Evolutionary conservation across 37 sponge, comb jelly and placozoan species (phyloP).

Genomic region (Halisarca cf. caerulea): DNA sequence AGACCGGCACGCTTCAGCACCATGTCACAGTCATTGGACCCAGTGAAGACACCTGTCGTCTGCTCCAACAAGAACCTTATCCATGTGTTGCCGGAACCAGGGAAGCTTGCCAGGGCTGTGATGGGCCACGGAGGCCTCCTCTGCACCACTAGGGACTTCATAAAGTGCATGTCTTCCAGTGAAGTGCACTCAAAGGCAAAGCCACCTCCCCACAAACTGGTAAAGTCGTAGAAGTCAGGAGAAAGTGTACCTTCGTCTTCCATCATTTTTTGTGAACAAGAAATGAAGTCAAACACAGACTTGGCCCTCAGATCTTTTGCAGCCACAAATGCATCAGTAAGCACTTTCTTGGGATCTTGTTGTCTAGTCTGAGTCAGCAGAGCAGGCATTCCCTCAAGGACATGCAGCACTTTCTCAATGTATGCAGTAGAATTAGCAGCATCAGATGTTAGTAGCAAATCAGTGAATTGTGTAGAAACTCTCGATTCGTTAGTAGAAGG

Average conservation of each 20-base stretch:
- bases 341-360: too few species aligned
- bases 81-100: conserved; percentile 48
- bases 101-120: conserved; percentile 46
- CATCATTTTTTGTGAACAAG: neutral
- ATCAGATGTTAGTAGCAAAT: too few species aligned
- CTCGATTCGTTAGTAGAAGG: too few species aligned
- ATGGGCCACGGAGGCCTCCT: neutral
- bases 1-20: conserved; percentile 9
- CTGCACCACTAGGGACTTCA: neutral
- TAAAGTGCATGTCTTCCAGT: conserved; percentile 8
- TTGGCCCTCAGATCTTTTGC: neutral
- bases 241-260: neutral
- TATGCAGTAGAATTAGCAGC: too few species aligned
- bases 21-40: conserved; percentile 32
- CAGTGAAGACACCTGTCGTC: conserved; percentile 35
- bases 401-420: too few species aligned
- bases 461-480: too few species aligned
- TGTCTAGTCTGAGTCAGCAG: too few species aligned
- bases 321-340: too few species aligned
- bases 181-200: conserved; percentile 1
- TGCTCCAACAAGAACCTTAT: conserved; percentile 37
- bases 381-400: too few species aligned
- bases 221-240: conserved; percentile 1
- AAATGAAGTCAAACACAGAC: conserved; percentile 6
- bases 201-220: neutral